A percentile compares a stretch with the other conserved stretches of the same genome.
Conservation (phyloP, 2,888 invertebrate species). For the Cantharis lateralis region DNA sequence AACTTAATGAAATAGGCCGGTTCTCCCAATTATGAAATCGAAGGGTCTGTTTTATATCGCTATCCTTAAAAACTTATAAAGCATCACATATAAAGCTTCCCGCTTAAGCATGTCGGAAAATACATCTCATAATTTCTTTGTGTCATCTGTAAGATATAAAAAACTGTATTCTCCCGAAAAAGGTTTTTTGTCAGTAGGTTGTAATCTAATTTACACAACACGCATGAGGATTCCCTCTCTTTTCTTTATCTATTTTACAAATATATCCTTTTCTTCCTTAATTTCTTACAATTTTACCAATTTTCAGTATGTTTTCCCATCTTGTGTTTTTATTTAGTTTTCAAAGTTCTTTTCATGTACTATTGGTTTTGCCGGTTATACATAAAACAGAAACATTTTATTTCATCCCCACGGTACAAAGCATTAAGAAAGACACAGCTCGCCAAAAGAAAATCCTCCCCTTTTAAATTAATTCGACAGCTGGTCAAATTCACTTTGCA, state of each 20-base stretch:
- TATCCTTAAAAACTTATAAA: conserved; percentile 34
- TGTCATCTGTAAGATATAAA: conserved; percentile 37
- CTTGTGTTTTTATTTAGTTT: conserved; percentile 36
- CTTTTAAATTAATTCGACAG: conserved; percentile 23
- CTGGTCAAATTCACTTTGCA: conserved; percentile 21
- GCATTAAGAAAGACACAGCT: conserved; percentile 4
- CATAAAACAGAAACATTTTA: conserved; percentile 22
- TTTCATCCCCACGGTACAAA: conserved; percentile 21
- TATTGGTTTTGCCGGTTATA: conserved; percentile 27
- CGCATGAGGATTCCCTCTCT: conserved; percentile 38
- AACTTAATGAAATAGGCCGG: conserved; percentile 50
- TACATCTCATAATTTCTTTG: conserved; percentile 32
- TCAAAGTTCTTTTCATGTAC: conserved; percentile 25
- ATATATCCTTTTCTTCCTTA: conserved; percentile 40
- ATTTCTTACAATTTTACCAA: conserved; percentile 39
- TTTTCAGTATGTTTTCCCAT: conserved; percentile 39
- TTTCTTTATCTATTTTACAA: conserved; percentile 42
- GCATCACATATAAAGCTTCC: conserved; percentile 29
- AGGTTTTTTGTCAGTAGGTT: conserved; percentile 37
- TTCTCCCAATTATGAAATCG: conserved; percentile 47
- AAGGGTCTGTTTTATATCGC: conserved; percentile 37
- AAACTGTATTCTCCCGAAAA: conserved; percentile 33
- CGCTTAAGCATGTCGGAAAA: conserved; percentile 29
- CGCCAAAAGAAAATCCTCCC: conserved; percentile 4
- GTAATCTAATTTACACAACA: conserved; percentile 43